A percentile compares a stretch with the other conserved stretches of the same genome.
These are phyloP conservation scores for Anastrepha obliqua DNA, from an alignment of 1,140 invertebrate genomes.

Conservation along the genomic window DNA sequence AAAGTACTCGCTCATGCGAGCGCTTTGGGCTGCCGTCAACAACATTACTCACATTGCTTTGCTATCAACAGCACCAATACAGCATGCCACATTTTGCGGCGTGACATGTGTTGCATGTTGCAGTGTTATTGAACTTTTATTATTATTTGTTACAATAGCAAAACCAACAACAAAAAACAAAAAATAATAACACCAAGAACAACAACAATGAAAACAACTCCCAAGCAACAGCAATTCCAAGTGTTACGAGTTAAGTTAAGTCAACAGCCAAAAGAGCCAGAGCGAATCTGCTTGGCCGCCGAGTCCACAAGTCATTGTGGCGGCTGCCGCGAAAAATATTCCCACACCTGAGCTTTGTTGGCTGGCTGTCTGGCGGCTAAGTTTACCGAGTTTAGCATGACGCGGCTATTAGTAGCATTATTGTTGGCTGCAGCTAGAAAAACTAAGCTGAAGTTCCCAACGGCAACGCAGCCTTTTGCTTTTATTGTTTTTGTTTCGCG, in stretches of 20 bases:
- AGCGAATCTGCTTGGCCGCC: conserved; percentile 32
- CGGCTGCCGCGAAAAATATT: conserved; percentile 47
- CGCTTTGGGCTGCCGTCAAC: neutral
- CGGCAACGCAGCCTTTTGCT: conserved; percentile 5
- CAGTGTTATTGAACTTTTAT: conserved; percentile 52
- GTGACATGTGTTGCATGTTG: conserved; percentile 44
- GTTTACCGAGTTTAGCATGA: neutral
- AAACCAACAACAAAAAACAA: neutral
- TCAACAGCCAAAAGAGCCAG: conserved; percentile 23
- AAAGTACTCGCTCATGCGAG: conserved; percentile 20
- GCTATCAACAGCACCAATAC: neutral
- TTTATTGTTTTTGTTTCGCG: neutral
- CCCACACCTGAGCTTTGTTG: conserved; percentile 35
- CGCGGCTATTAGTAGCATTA: conserved; percentile 1
- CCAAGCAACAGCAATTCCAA: neutral
- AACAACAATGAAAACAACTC: neutral
- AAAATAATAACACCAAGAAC: neutral
- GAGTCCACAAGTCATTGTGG: conserved; percentile 10
- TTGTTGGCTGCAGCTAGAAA: neutral
- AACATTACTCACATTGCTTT: neutral
- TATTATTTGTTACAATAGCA: conserved; percentile 29
- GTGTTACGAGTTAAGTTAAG: neutral
- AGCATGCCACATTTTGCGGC: conserved; percentile 41
- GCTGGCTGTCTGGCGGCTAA: neutral
- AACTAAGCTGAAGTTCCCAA: neutral